phyloP scores from a whole-genome alignment of 53 echinoderm and acorn worm genomes.

The Crossaster papposus region DNA sequence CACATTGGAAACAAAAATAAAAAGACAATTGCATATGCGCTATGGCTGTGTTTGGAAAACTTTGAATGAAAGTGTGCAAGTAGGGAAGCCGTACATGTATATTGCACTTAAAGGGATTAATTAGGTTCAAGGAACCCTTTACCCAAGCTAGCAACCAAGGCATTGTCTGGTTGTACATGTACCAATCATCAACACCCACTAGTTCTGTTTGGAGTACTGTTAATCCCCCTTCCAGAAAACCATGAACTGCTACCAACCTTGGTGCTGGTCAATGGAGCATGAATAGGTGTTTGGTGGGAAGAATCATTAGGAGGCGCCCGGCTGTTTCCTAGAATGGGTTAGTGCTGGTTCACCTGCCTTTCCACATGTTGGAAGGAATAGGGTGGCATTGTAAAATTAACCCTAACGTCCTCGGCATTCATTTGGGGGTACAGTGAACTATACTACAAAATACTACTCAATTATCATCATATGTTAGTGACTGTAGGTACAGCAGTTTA shows the following conservation, averaged over 20 bases:
- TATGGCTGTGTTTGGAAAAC: neutral
- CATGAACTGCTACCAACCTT: slow-evolving; percentile 2
- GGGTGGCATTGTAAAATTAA: neutral
- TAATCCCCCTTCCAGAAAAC: neutral
- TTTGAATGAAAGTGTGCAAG: neutral
- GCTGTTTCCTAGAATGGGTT: slow-evolving; percentile 39
- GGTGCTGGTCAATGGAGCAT: neutral
- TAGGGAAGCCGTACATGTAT: neutral
- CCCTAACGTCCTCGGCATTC: too few relatives aligned
- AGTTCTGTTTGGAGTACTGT: neutral
- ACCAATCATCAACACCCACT: neutral
- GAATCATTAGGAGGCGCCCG: neutral
- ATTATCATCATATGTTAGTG: too few relatives aligned
- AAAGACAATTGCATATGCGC: neutral
- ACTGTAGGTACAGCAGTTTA: too few relatives aligned
- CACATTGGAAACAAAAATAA: neutral
- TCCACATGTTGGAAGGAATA: slow-evolving; percentile 6
- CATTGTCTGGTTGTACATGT: neutral
- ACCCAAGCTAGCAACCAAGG: neutral
- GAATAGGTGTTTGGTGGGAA: neutral
- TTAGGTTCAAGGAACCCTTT: slow-evolving; percentile 14
- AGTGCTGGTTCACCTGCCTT: slow-evolving; percentile 8
- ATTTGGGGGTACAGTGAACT: too few relatives aligned
- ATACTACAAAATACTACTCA: too few relatives aligned
- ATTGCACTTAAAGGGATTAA: neutral